These are phyloP conservation scores for Sturmia bella DNA, from an alignment of 2,888 invertebrate species.

Conservation along the genomic window DNA sequence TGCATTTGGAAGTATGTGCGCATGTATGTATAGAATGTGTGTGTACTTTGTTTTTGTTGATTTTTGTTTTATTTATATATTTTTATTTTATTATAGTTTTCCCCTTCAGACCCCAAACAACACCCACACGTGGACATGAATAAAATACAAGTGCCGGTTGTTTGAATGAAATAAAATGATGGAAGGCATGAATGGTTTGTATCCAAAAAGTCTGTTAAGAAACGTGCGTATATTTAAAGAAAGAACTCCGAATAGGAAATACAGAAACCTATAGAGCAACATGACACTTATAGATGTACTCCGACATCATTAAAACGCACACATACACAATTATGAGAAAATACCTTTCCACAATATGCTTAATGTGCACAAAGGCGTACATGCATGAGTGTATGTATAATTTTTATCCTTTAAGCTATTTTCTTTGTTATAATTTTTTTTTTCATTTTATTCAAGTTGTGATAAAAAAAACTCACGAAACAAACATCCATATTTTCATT, in stretches of 20 bases:
- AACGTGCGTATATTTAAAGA: constrained; percentile 78
- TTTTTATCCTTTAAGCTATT: constrained; percentile 41
- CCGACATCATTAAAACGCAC: constrained; percentile 29
- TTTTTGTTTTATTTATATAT: constrained; percentile 62
- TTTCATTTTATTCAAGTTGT: constrained; percentile 43
- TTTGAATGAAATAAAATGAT: constrained; percentile 52
- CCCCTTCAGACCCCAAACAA: constrained; percentile 37
- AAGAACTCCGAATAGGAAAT: constrained; percentile 73
- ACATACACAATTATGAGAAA: constrained; percentile 25
- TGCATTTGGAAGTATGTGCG: constrained; percentile 7
- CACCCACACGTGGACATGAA: constrained; percentile 60
- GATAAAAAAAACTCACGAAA: constrained; percentile 23
- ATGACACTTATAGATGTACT: constrained; percentile 79
- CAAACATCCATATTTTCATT: constrained; percentile 35
- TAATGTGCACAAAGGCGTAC: background rate
- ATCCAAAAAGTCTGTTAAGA: constrained; percentile 66
- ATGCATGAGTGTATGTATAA: background rate
- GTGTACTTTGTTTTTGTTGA: constrained; percentile 38
- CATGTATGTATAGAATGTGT: background rate
- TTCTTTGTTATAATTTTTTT: constrained; percentile 2
- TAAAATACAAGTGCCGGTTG: constrained; percentile 48
- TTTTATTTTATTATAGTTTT: constrained; percentile 62
- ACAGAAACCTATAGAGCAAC: constrained; percentile 72
- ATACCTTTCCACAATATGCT: constrained; percentile 40
- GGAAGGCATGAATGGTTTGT: constrained; percentile 37